Evolutionary conservation across 2,888 invertebrate genomes (phyloP).

Genomic region (Dasypolia templi): DNA sequence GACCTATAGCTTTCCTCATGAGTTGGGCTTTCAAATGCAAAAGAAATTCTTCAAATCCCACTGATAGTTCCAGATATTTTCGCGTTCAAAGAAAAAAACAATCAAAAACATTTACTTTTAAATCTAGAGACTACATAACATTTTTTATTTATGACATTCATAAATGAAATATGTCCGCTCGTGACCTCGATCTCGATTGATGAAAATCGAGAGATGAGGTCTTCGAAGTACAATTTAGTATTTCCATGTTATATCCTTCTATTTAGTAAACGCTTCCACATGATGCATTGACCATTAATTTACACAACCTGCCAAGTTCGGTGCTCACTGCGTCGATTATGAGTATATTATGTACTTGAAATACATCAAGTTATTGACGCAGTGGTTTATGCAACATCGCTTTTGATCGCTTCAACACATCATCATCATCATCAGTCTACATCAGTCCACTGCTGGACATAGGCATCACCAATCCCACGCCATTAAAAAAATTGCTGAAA

Average conservation of each 20-base stretch:
- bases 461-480: background rate
- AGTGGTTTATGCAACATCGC: background rate
- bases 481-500: slow-evolving; percentile 71
- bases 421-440: too few relatives aligned
- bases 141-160: too few relatives aligned
- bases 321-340: background rate
- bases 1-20: too few relatives aligned
- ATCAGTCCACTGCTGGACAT: background rate
- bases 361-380: background rate
- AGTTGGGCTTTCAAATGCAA: too few relatives aligned
- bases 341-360: slow-evolving; percentile 23
- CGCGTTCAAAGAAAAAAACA: too few relatives aligned
- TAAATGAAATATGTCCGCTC: background rate
- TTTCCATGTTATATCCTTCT: background rate
- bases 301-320: slow-evolving; percentile 5
- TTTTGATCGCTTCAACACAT: background rate
- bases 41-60: too few relatives aligned
- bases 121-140: background rate
- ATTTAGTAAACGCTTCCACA: background rate
- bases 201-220: background rate
- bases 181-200: background rate
- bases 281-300: background rate
- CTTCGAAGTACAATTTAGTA: background rate
- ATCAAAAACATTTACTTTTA: background rate
- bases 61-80: too few relatives aligned